Percentiles rank a stretch among this genome's conserved stretches.
These are phyloP conservation scores for Gisinianus flammeolus DNA, from an alignment of 2,888 invertebrate genomes.

Conservation along the genomic window DNA sequence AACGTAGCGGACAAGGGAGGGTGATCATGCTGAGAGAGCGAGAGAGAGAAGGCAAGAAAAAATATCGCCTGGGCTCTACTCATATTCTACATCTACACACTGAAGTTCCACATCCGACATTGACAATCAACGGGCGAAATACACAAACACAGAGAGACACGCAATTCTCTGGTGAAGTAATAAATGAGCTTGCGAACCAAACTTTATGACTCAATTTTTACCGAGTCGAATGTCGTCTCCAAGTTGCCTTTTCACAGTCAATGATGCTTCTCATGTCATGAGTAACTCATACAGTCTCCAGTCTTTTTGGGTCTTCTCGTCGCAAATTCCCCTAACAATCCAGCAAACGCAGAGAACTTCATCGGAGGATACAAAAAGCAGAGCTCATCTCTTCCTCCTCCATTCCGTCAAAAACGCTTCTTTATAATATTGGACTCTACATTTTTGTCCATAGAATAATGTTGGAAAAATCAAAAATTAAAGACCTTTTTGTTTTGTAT, in stretches of 20 bases:
- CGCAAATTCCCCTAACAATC: not conserved
- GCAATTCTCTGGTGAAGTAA: conserved; percentile 1
- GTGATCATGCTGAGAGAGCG: not conserved
- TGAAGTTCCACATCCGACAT: not conserved
- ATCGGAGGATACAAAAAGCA: not conserved
- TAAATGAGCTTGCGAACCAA: conserved; percentile 20
- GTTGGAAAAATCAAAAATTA: too few species aligned
- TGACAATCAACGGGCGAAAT: conserved; percentile 7
- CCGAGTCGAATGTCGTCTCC: conserved; percentile 5
- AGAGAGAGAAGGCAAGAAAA: not conserved
- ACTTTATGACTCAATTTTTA: conserved; percentile 26
- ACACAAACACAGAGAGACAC: not conserved
- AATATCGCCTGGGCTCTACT: not conserved
- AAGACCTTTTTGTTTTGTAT: too few species aligned
- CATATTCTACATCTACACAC: not conserved
- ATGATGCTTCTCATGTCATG: conserved; percentile 24
- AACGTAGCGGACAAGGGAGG: conserved; percentile 11
- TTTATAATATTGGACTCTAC: too few species aligned
- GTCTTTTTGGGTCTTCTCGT: conserved; percentile 14
- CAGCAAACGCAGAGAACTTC: not conserved
- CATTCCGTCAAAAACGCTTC: not conserved
- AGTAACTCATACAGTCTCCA: too few species aligned
- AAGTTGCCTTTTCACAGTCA: conserved; percentile 12
- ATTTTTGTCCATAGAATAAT: too few species aligned
- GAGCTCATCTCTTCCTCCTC: not conserved